Percentiles rank a stretch among this genome's conserved stretches.
These are phyloP conservation scores for Hystrix cristata DNA, from an alignment of 2,113 vertebrate species.

Conservation along the genomic window DNA sequence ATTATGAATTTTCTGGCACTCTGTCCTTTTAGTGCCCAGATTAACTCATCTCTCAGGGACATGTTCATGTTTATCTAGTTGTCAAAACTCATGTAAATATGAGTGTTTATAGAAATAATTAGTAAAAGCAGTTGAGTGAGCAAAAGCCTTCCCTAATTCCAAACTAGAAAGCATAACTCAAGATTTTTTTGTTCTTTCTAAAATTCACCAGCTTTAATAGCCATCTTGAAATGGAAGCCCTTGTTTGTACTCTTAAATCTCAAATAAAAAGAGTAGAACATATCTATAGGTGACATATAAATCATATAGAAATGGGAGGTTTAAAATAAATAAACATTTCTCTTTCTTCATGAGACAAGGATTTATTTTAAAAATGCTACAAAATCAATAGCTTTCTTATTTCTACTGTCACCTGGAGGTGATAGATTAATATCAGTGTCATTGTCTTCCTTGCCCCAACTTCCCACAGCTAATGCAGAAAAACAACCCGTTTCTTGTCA, in stretches of 20 bases:
- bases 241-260: conserved; percentile 30
- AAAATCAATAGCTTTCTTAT: conserved; percentile 83
- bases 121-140: not conserved
- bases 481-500: conserved; percentile 58
- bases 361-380: conserved; percentile 79
- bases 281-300: conserved; percentile 77
- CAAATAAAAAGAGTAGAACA: conserved; percentile 58
- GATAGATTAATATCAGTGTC: conserved; percentile 74
- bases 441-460: conserved; percentile 65
- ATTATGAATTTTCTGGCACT: not conserved
- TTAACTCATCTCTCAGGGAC: not conserved
- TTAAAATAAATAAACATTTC: conserved; percentile 72
- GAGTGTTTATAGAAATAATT: not conserved
- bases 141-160: not conserved
- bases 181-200: not conserved
- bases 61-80: not conserved
- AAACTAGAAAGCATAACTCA: not conserved
- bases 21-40: not conserved
- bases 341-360: conserved; percentile 75
- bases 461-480: conserved; percentile 60
- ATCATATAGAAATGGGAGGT: conserved; percentile 70
- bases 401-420: conserved; percentile 78
- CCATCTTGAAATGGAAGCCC: not conserved
- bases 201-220: not conserved
- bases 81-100: not conserved